A percentile compares a stretch with the other conserved stretches of the same genome.
Conservation (phyloP, 2,113 vertebrate genomes). For the Ophthalmolycus amberensis region DNA sequence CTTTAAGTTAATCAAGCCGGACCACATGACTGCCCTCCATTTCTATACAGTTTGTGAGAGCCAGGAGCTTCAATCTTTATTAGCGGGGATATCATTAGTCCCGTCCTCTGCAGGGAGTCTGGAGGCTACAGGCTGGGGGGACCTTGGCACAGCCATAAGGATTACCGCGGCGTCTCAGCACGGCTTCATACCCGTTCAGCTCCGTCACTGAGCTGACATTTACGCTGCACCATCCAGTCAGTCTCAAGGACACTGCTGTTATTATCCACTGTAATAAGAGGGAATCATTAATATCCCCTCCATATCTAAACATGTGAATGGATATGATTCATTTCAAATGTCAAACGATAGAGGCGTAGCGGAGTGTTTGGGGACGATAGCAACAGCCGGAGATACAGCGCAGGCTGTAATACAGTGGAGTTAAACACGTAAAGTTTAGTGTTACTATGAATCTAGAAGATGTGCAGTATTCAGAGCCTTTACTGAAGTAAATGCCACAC, state of each 20-base stretch:
- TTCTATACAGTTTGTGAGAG: conserved; percentile 60
- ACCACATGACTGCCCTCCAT: conserved; percentile 48
- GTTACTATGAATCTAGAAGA: neutral
- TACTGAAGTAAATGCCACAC: too few species aligned
- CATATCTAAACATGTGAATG: conserved; percentile 55
- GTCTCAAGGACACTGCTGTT: conserved; percentile 75
- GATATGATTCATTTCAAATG: conserved; percentile 74
- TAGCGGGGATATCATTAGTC: conserved; percentile 68
- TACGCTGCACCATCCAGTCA: conserved; percentile 57
- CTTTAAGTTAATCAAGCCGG: conserved; percentile 69
- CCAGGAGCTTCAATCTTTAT: conserved; percentile 71
- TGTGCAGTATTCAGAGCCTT: neutral
- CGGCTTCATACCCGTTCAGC: conserved; percentile 30
- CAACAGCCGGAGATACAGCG: neutral
- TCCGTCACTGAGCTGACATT: conserved; percentile 70
- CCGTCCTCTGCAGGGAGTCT: conserved; percentile 70
- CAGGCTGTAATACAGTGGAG: neutral
- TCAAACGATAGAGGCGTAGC: conserved; percentile 56
- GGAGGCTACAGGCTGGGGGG: conserved; percentile 57
- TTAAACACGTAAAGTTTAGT: neutral
- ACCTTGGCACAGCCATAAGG: conserved; percentile 71
- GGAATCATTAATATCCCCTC: conserved; percentile 69
- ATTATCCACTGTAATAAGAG: conserved; percentile 69
- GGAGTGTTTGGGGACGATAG: conserved; percentile 45
- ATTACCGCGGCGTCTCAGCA: conserved; percentile 64